Conservation (phyloP, 2,797 vertebrate species). For the Liparis tanakae region DNA sequence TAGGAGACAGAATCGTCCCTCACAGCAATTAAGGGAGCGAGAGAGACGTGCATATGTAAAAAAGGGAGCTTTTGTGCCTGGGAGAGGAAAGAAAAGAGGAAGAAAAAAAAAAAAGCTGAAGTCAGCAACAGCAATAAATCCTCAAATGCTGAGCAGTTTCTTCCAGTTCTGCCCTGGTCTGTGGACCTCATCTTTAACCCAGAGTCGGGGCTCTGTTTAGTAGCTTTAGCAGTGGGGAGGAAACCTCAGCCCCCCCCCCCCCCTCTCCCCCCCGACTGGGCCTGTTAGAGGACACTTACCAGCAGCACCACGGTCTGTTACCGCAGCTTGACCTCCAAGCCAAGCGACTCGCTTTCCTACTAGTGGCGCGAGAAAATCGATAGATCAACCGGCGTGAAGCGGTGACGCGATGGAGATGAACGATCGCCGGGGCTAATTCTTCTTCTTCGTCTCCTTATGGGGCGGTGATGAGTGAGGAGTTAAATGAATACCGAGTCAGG, state of each 20-base stretch:
- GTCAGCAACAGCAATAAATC: conserved; percentile 80
- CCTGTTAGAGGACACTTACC: conserved; percentile 64
- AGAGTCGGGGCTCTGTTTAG: conserved; percentile 69
- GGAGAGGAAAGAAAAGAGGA: conserved; percentile 57
- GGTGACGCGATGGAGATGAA: conserved; percentile 72
- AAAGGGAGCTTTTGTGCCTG: conserved; percentile 70
- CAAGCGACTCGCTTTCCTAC: conserved; percentile 59
- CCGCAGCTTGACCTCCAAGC: conserved; percentile 75
- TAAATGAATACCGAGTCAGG: conserved; percentile 63
- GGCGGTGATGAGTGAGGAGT: conserved; percentile 66
- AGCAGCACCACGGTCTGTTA: conserved; percentile 61
- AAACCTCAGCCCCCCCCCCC: conserved; percentile 47
- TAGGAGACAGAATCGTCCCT: conserved; percentile 72
- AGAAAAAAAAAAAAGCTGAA: conserved; percentile 76
- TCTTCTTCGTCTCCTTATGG: conserved; percentile 75
- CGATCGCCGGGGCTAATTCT: conserved; percentile 72
- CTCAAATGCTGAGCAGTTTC: conserved; percentile 69
- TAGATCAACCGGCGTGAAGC: conserved; percentile 75
- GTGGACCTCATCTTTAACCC: conserved; percentile 65
- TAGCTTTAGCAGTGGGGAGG: conserved; percentile 73
- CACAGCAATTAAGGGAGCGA: conserved; percentile 75
- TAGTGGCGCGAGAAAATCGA: conserved; percentile 64
- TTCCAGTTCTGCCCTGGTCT: conserved; percentile 68
- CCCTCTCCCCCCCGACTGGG: conserved; percentile 23
- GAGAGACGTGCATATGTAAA: conserved; percentile 70